A percentile compares a stretch with the other conserved stretches of the same genome.
phyloP scores from a whole-genome alignment of 2,797 vertebrate genomes.

The Sparus aurata region DNA sequence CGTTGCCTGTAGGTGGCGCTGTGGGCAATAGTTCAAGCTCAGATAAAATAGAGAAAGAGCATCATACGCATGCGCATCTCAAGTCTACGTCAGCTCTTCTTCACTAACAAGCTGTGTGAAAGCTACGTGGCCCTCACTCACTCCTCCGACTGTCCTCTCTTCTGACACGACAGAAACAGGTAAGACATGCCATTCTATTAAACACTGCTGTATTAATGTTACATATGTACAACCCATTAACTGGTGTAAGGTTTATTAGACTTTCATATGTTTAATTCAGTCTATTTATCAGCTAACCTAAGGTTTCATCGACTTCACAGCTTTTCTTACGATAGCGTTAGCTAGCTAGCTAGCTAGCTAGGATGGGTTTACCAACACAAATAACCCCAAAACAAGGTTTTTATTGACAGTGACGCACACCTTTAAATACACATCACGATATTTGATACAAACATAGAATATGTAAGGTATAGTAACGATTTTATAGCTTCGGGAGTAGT shows the following conservation, averaged over 20 bases:
- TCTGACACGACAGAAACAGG: slow-evolving; percentile 50
- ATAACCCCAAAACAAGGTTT: not conserved
- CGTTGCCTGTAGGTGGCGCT: slow-evolving; percentile 55
- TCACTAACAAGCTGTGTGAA: not conserved
- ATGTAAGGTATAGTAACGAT: accelerated
- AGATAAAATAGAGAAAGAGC: no score
- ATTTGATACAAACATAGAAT: not conserved
- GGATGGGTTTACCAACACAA: not conserved
- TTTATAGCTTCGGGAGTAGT: not conserved
- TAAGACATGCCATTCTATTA: not conserved
- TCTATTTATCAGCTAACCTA: not conserved
- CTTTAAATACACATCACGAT: accelerated
- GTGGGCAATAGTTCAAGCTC: not conserved
- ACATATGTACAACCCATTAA: accelerated
- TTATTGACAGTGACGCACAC: accelerated
- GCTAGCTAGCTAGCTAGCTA: not conserved
- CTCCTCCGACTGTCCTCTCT: not conserved
- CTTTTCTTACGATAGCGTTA: not conserved
- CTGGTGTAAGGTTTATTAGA: accelerated
- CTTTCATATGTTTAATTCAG: not conserved
- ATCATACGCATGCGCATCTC: slow-evolving; percentile 71
- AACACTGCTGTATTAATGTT: accelerated
- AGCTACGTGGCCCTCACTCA: slow-evolving; percentile 80
- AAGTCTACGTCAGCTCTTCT: slow-evolving; percentile 80
- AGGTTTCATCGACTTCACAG: slow-evolving; percentile 11